Percentiles rank a stretch among this genome's conserved stretches.
phyloP scores from a whole-genome alignment of 2,113 vertebrate species.

The Delphinus delphis region DNA sequence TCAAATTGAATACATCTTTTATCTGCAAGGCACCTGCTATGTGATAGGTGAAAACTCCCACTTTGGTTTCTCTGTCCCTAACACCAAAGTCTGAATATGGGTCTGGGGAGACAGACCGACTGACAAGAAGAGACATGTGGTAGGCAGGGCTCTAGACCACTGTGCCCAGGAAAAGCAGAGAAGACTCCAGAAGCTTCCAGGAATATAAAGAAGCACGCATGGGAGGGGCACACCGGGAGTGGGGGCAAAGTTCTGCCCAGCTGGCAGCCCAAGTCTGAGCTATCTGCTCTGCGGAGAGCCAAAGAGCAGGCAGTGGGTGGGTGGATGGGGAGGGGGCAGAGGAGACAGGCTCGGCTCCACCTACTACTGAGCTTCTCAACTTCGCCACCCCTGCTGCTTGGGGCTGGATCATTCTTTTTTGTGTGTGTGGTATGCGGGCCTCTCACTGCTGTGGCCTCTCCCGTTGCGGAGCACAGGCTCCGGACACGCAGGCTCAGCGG shows the following conservation, averaged over 20 bases:
- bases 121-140: background rate
- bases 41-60: background rate
- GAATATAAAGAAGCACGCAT: background rate
- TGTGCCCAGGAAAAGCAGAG: background rate
- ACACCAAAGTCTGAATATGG: background rate
- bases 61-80: background rate
- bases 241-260: background rate
- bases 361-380: background rate
- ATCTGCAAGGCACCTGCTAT: background rate
- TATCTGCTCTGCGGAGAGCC: background rate
- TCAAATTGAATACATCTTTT: slow-evolving; percentile 3
- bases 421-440: too few relatives aligned
- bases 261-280: background rate
- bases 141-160: background rate
- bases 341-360: background rate
- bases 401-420: background rate
- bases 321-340: fast-evolving
- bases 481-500: too few relatives aligned
- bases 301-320: background rate
- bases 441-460: too few relatives aligned
- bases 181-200: slow-evolving; percentile 18
- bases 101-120: background rate
- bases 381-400: background rate
- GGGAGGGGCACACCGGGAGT: background rate
- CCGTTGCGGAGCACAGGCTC: too few relatives aligned